phyloP scores from a whole-genome alignment of 2,113 vertebrate species.

The Microtus montanus region DNA sequence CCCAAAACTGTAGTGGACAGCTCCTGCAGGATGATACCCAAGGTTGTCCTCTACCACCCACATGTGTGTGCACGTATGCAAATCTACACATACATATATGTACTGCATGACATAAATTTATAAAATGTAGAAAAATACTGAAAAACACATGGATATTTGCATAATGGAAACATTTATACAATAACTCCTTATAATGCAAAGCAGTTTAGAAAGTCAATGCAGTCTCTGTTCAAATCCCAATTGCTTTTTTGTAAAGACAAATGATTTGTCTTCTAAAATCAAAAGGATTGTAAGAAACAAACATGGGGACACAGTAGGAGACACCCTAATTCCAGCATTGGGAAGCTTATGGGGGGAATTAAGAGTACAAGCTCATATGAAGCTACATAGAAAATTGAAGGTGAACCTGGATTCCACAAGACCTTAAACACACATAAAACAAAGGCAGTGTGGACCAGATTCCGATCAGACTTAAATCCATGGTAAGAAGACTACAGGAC shows the following conservation, averaged over 20 bases:
- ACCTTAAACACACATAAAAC: no score
- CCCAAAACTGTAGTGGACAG: no score
- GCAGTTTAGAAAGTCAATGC: background rate
- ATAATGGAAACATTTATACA: background rate
- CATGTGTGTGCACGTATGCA: no score
- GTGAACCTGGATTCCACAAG: background rate
- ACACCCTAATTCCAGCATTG: background rate
- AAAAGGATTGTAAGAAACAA: background rate
- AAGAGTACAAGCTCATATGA: no score
- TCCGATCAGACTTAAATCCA: background rate
- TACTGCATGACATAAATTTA: no score
- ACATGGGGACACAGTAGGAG: background rate
- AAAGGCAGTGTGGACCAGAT: no score
- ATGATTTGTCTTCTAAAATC: background rate
- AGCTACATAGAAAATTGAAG: background rate
- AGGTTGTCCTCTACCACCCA: no score
- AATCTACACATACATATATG: background rate
- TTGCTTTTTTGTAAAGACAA: no score
- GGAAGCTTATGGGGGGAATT: background rate
- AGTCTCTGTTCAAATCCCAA: background rate
- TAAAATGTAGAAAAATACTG: accelerated
- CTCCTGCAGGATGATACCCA: no score
- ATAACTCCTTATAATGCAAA: background rate
- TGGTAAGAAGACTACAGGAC: background rate
- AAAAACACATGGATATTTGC: no score